Base-by-base conservation (phyloP, 2,888 invertebrate species). In the Xylophagus ater region DNA sequence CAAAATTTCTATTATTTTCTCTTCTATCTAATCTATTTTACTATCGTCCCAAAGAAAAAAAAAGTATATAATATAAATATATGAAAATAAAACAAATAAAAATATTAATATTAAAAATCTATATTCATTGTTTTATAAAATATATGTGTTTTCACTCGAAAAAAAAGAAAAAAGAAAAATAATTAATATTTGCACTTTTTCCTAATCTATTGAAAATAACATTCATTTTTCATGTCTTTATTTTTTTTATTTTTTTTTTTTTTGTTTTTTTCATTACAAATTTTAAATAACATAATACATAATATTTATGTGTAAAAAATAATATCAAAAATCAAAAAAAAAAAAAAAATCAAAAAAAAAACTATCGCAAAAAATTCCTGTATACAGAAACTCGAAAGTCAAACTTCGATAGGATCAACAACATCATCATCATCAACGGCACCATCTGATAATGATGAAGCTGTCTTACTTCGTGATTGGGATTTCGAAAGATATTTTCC, bases 401-500 rank as follows among this genome's bases (percentile, higher is more conserved):
- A 60, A 60, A 59, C 59, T 49, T 59, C 62, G 15, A 41, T 46
- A 33, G 43, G 46, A 25, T 45, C 51, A 32, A 41, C 47, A 37
- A 40, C 43, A 23, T 35, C 41, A 34, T 43, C 45, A 19, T 44
- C 44, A 43, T 43, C 47, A 46, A 34, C 37, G 21, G 36, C 40
- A 17, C 49, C 52, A 53, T 71, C 74, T 38, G 78, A 78, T 56
- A 70, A 77, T 54, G 84, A 84, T 58, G 85, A 85, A 61, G 81
- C 82, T 46, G 78, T 79, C 38, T 72, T 87, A 47, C 71, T 87
- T 52, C 81, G 83, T 65, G 86, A 87, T 57, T 87, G 86, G 87
- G 82, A 87, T 67, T 81, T 87, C 65, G 82, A 83, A 50, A 76
- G 81, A 59, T 86, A 87, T 70, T 86, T 87, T 65, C 82, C 79